Evolutionary conservation across 2,797 vertebrate genomes (phyloP).

Genomic region (Synanceia verrucosa): DNA sequence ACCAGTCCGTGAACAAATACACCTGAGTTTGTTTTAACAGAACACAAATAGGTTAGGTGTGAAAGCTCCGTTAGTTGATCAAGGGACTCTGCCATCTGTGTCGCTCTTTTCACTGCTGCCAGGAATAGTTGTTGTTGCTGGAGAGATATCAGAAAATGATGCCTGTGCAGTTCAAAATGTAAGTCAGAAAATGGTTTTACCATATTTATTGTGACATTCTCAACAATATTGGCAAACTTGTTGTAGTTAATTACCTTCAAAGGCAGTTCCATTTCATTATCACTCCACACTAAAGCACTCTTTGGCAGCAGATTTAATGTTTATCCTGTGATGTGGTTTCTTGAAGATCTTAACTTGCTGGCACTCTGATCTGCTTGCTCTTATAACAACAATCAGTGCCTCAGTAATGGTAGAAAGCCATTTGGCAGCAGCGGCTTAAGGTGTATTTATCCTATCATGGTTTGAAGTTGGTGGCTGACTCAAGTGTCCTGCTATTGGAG

Average conservation of each 20-base stretch:
- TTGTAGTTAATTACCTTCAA: not conserved
- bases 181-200: not conserved
- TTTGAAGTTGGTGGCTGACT: not conserved
- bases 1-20: not conserved
- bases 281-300: not conserved
- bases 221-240: not conserved
- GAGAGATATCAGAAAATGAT: not conserved
- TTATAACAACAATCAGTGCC: not conserved
- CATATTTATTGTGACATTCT: not conserved
- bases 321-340: not conserved
- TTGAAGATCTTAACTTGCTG: slow-evolving; percentile 7
- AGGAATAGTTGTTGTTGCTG: not conserved
- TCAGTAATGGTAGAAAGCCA: slow-evolving; percentile 4
- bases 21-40: not conserved
- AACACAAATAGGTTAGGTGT: not conserved
- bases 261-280: not conserved
- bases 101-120: not conserved
- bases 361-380: not conserved
- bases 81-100: not conserved
- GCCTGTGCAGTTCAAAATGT: not conserved
- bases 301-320: not conserved
- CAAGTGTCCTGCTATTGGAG: not conserved
- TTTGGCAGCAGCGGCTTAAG: slow-evolving; percentile 8
- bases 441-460: not conserved
- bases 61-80: not conserved